These are phyloP conservation scores for Drosophila pseudotalamancana DNA, from an alignment of 2,888 invertebrate genomes.

Conservation along the genomic window DNA sequence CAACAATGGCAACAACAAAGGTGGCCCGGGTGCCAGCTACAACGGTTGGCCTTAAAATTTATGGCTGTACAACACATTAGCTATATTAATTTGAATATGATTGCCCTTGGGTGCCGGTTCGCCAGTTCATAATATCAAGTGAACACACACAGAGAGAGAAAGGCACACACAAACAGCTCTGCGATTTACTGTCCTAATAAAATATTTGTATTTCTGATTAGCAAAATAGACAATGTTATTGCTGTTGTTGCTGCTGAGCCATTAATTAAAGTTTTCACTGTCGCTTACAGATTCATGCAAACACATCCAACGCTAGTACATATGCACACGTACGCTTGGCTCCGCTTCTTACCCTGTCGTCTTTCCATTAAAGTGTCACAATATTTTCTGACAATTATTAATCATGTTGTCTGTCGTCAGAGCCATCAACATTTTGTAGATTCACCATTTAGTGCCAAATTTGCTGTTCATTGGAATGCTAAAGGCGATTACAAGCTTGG, in stretches of 20 bases:
- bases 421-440: conserved; percentile 18
- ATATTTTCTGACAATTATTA: conserved; percentile 73
- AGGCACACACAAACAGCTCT: conserved; percentile 18
- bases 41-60: conserved; percentile 61
- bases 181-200: conserved; percentile 61
- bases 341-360: conserved; percentile 8
- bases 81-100: conserved; percentile 81
- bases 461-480: conserved; percentile 48
- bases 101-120: conserved; percentile 65
- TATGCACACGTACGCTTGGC: neutral
- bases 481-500: conserved; percentile 27
- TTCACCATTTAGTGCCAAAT: conserved; percentile 19
- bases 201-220: conserved; percentile 77
- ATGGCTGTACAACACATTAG: conserved; percentile 78
- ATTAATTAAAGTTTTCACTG: conserved; percentile 77
- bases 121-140: conserved; percentile 70
- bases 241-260: conserved; percentile 36
- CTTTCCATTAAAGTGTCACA: conserved; percentile 35
- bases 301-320: conserved; percentile 2
- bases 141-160: conserved; percentile 44
- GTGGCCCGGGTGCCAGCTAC: conserved; percentile 18
- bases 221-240: conserved; percentile 71
- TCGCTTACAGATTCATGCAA: conserved; percentile 32
- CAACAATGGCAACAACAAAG: conserved; percentile 19
- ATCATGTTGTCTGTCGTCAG: conserved; percentile 65